These are phyloP conservation scores for Eupithecia inturbata DNA, from an alignment of 2,888 invertebrate genomes.

Conservation along the genomic window DNA sequence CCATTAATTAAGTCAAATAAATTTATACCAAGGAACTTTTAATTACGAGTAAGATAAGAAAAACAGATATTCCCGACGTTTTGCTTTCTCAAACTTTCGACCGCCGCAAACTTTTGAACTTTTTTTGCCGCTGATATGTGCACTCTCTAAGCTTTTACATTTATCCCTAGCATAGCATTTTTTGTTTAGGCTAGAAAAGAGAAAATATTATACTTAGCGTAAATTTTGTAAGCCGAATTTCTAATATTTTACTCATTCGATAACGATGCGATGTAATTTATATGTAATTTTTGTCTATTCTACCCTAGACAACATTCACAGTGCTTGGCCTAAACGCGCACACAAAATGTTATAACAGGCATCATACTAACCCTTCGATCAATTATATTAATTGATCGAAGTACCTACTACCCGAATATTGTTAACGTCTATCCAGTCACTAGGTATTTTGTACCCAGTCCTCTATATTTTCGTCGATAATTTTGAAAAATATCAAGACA, in stretches of 20 bases:
- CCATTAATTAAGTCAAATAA: constrained; percentile 2
- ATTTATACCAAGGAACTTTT: constrained; percentile 8
- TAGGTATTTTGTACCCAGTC: not conserved
- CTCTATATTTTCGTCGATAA: not conserved
- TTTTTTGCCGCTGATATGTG: not conserved
- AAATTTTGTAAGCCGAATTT: too few relatives aligned
- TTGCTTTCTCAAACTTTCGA: constrained; percentile 13
- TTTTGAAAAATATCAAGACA: too few relatives aligned
- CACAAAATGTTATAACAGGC: not conserved
- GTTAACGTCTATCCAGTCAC: not conserved
- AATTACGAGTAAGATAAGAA: constrained; percentile 14
- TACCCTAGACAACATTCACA: too few relatives aligned
- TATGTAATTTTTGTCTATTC: too few relatives aligned
- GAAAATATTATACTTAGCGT: too few relatives aligned
- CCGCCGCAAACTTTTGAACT: too few relatives aligned
- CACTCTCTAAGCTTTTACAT: not conserved
- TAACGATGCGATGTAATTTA: too few relatives aligned
- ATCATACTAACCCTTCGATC: not conserved
- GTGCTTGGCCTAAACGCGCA: too few relatives aligned
- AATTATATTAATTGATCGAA: too few relatives aligned
- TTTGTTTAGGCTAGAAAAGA: too few relatives aligned
- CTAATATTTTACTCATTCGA: too few relatives aligned
- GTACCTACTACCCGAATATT: too few relatives aligned
- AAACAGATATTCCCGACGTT: constrained; percentile 13
- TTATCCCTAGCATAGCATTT: not conserved